A percentile compares a stretch with the other conserved stretches of the same genome.
Evolutionary conservation across 1,140 invertebrate species (phyloP).

Genomic region (Belonocnema kinseyi): DNA sequence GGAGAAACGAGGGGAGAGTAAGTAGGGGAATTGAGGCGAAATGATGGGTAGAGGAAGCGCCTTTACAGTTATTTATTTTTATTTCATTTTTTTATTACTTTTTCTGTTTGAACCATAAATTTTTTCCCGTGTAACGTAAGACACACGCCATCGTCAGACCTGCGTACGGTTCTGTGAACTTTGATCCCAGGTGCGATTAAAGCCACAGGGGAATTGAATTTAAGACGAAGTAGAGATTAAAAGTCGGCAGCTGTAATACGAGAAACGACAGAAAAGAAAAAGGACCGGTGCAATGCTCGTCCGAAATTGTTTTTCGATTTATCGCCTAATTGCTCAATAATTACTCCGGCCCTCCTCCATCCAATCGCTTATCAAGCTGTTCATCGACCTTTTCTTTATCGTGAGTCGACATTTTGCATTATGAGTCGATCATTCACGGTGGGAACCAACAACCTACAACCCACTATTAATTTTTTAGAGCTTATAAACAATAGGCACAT

Average conservation of each 20-base stretch:
- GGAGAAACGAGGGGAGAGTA: too few relatives aligned
- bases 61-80: too few relatives aligned
- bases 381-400: conserved; percentile 25
- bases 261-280: conserved; percentile 39
- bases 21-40: too few relatives aligned
- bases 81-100: too few relatives aligned
- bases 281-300: conserved; percentile 41
- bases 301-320: conserved; percentile 49
- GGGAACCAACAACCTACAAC: too few relatives aligned
- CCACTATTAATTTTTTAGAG: too few relatives aligned
- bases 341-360: conserved; percentile 42
- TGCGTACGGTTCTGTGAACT: conserved; percentile 38
- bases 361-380: conserved; percentile 30
- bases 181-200: conserved; percentile 44
- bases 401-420: conserved; percentile 1
- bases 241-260: conserved; percentile 48
- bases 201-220: conserved; percentile 43
- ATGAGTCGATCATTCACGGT: too few relatives aligned
- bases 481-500: too few relatives aligned
- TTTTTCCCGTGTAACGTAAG: too few relatives aligned
- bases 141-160: too few relatives aligned
- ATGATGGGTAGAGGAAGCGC: too few relatives aligned
- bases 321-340: conserved; percentile 22
- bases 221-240: conserved; percentile 35
- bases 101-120: too few relatives aligned